These are phyloP conservation scores for Varanus salvator DNA, from an alignment of 2,113 vertebrate species.

Conservation along the genomic window DNA sequence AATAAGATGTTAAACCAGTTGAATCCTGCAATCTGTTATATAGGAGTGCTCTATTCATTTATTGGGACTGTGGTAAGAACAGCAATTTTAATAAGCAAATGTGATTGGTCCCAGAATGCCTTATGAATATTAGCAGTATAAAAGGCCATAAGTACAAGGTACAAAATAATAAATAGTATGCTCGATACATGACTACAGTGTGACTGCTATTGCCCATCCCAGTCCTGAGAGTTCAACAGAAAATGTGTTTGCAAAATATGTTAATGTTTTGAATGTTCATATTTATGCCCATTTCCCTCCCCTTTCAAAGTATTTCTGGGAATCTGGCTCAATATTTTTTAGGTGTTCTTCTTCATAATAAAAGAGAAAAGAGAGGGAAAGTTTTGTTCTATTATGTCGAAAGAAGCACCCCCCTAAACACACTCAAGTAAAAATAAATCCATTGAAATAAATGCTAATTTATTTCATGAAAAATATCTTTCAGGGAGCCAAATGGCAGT, in stretches of 20 bases:
- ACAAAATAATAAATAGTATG: slow-evolving; percentile 35
- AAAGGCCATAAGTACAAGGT: slow-evolving; percentile 65
- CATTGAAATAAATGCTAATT: not conserved
- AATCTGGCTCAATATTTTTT: not conserved
- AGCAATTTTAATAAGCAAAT: not conserved
- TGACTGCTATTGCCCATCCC: not conserved
- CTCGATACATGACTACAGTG: not conserved
- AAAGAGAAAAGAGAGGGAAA: not conserved
- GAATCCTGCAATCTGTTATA: not conserved
- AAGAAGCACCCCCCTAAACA: not conserved
- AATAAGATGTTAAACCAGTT: not conserved
- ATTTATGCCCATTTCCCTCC: not conserved
- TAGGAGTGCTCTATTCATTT: not conserved
- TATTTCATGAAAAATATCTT: not conserved
- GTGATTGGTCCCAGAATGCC: slow-evolving; percentile 29
- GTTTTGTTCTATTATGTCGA: not conserved
- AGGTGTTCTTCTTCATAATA: not conserved
- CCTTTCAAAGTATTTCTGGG: not conserved
- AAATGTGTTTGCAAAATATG: not conserved
- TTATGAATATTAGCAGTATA: slow-evolving; percentile 51
- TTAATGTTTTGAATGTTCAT: not conserved
- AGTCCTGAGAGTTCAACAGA: not conserved
- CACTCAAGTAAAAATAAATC: not conserved
- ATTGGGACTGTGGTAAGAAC: not conserved
- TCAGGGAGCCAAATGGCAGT: not conserved